A percentile compares a stretch with the other conserved stretches of the same genome.
phyloP scores from a whole-genome alignment of 2,113 vertebrate species.

The Hemichromis elongatus region DNA sequence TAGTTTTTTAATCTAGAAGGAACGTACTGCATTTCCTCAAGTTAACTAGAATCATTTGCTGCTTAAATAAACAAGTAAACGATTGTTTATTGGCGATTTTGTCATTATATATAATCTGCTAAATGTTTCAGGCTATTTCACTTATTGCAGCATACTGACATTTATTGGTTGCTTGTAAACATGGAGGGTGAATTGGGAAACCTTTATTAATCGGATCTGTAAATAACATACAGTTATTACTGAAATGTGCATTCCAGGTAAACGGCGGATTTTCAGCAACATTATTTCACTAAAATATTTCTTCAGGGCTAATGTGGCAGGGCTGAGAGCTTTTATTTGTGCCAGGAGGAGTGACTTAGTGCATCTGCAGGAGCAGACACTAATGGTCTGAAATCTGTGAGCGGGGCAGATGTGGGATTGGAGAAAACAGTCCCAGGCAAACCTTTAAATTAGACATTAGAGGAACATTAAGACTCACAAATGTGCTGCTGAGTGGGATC shows the following conservation, averaged over 20 bases:
- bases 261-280: neutral
- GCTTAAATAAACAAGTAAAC: neutral
- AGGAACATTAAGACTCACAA: neutral
- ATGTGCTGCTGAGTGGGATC: neutral
- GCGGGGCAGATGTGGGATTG: neutral
- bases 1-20: neutral
- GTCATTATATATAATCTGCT: neutral
- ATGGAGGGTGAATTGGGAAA: neutral
- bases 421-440: neutral
- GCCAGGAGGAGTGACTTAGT: constrained; percentile 3
- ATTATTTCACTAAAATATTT: neutral
- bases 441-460: neutral
- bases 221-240: neutral
- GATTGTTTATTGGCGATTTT: neutral
- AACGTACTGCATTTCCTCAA: neutral
- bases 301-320: neutral
- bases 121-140: neutral
- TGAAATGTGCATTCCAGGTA: neutral
- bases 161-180: neutral
- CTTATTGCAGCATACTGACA: neutral
- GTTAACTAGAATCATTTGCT: neutral
- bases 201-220: neutral
- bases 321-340: neutral
- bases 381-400: constrained; percentile 8
- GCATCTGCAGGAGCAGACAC: constrained; percentile 9